These are phyloP conservation scores for Athene noctua DNA, from an alignment of 2,113 vertebrate genomes.

Conservation along the genomic window DNA sequence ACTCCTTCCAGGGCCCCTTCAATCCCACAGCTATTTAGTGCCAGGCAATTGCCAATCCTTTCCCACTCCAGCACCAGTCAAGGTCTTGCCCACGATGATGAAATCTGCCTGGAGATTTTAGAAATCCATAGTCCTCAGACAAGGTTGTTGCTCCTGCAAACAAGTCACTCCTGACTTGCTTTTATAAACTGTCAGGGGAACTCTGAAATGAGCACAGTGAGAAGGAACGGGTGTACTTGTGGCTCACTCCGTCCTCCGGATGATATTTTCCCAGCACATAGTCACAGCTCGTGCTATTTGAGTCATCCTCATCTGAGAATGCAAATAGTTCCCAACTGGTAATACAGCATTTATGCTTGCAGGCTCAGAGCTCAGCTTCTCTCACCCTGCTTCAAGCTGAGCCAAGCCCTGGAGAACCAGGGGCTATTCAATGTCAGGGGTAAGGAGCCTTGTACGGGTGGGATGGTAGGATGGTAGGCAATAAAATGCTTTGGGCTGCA, in stretches of 20 bases:
- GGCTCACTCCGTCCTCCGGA: constrained; percentile 28
- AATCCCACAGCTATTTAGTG: neutral
- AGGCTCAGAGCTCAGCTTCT: neutral
- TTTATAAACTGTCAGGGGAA: neutral
- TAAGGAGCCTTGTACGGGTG: neutral
- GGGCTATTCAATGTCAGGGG: rapidly evolving
- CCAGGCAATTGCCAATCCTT: neutral
- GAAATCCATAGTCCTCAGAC: neutral
- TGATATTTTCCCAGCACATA: constrained; percentile 49
- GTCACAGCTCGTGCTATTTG: constrained; percentile 55
- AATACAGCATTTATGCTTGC: neutral
- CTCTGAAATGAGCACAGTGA: neutral
- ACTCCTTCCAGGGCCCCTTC: neutral
- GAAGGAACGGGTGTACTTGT: constrained; percentile 25
- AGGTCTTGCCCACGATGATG: neutral
- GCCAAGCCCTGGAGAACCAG: neutral
- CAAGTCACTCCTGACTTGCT: neutral
- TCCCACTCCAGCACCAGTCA: neutral
- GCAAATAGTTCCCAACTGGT: neutral
- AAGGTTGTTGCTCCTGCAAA: neutral
- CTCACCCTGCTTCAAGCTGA: neutral
- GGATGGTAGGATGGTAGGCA: neutral
- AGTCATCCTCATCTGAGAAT: constrained; percentile 54
- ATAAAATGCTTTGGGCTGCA: neutral
- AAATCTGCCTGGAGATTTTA: constrained; percentile 6